A percentile compares a stretch with the other conserved stretches of the same genome.
Evolutionary conservation across 2,888 invertebrate genomes (phyloP).

Genomic region (Drosophila colorata): DNA sequence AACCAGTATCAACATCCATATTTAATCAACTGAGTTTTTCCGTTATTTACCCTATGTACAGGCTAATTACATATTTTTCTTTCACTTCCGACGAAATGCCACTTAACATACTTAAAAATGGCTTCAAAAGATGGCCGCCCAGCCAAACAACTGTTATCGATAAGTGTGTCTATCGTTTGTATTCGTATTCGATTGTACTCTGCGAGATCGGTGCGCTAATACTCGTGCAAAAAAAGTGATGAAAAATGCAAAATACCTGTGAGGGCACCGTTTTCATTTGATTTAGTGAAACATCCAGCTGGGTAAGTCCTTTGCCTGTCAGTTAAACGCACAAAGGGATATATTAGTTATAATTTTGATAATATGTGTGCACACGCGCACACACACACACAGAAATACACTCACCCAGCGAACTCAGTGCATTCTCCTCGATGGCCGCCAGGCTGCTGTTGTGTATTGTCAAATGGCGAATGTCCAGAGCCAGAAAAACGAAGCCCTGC

Average conservation of each 20-base stretch:
- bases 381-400: conserved; percentile 69
- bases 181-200: no score
- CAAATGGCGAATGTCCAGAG: conserved; percentile 94
- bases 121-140: no score
- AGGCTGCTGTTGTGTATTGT: conserved; percentile 95
- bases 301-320: conserved; percentile 93
- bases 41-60: no score
- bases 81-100: no score
- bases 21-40: no score
- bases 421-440: conserved; percentile 94
- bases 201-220: no score
- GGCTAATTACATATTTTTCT: no score
- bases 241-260: conserved; percentile 69
- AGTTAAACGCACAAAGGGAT: neutral
- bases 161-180: neutral
- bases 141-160: no score
- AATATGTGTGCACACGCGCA: conserved; percentile 8
- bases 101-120: no score
- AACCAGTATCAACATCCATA: no score
- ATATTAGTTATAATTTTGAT: neutral
- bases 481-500: conserved; percentile 94
- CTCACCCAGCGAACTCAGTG: conserved; percentile 94
- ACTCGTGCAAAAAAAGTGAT: no score
- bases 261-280: conserved; percentile 92
- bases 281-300: conserved; percentile 95